Base-by-base conservation (phyloP, 2,888 invertebrate species). In the Caenorhabditis parvicauda region DNA sequence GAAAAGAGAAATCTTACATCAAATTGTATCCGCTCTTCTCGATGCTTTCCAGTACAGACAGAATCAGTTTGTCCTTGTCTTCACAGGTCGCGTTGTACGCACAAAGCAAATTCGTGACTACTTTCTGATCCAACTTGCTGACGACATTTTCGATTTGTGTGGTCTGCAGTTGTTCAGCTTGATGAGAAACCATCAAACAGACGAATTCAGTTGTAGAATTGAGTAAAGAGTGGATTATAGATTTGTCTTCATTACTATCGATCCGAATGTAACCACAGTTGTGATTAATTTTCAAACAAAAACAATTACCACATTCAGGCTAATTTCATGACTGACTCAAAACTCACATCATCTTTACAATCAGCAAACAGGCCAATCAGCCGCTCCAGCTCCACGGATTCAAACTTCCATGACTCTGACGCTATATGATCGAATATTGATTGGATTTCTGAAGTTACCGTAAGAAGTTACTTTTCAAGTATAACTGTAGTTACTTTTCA, bases 1-100 rank as follows among this genome's bases (percentile, higher is more conserved):
- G n/a, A n/a, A n/a, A n/a, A n/a, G n/a, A n/a, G n/a, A n/a, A n/a
- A n/a, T n/a, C n/a, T n/a, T n/a, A 47, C 47, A 32, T 42, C 21
- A 51, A 44, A 58, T 62, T 54, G 1, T 38, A 43, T 3, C 62
- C 62, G 21, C 22, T 54, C 41, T 58, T 58, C n/a, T 62, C 62
- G 19, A 62, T 32, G 0, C 9, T 28, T 21, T 47, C 35, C 7
- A 62, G 25, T 22, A 62, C 35, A 3, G 46, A 21, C 42, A 52
- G 54, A 24, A 62, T 58, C 12, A 35, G 22, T 5, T 4, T 22
- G 28, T 62, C 62, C 5, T 45, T 21, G 5, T 54, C 48, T 12
- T 44, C 44, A 38, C 58, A 52, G 4, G 57, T 58, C 1, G 58
- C 54, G 3, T 44, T 48, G n/a, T 62, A 62, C 4, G 44, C 21